Base-by-base conservation (phyloP, 2,888 invertebrate genomes). In the Phalera bucephala region DNA sequence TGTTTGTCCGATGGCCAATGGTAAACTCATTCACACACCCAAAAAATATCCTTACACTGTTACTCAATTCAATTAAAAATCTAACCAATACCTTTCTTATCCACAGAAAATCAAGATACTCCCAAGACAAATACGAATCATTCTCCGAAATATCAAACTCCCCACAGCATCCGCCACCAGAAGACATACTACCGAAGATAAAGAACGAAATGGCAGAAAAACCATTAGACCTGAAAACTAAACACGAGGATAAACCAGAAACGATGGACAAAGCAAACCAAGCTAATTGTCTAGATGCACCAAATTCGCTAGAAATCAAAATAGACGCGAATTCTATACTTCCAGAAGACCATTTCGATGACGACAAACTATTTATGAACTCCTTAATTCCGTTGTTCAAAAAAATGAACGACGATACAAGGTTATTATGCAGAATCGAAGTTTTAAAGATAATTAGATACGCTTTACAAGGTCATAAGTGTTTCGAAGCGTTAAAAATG, bases 111-210 rank as follows among this genome's bases (percentile, higher is more conserved):
- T 83, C 86, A 2, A 64, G 88, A 35, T 78, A 78, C 51, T 83
- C 86, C 0, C 84, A 85, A 59, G 88, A 88, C 59, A 87, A 82
- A 45, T 87, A 85, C 66, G 88, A 88, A 22, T 83, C 85, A 0
- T 77, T 73, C 54, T 88, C 88, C 0, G 88, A 89, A 59, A 61
- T 88, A 0, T 89, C 88, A 1, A 86, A 72, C 41, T 89, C 88
- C 0, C 86, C 88, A 0, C 87, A 86, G 36, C 86, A 86, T 33
- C 76, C 75, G 0, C 64, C 79, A 0, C 71, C 74, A 0, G 88
- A 89, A 19, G 80, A 81, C 20, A 62, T 75, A n/a, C 36, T 69
- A 1, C 77, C 75, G 1, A 74, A 77, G 34, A 74, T 84, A 26
- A 82, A 81, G 31, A 60, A 63, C 15, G 85, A 87, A 46, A 31